phyloP scores from a whole-genome alignment of 2,888 invertebrate species.

The Acronicta aceris region DNA sequence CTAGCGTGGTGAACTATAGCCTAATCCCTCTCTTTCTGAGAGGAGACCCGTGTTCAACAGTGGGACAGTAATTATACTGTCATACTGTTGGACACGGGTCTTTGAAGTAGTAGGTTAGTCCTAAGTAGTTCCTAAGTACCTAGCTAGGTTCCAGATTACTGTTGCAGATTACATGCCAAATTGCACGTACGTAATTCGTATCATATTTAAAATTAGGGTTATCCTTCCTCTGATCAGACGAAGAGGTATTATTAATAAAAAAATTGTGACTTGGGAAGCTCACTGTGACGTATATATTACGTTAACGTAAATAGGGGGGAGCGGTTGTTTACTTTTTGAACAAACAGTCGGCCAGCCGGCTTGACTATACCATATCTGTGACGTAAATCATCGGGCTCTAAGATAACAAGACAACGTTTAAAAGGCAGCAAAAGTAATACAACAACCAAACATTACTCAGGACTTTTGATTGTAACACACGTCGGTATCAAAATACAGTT shows the following conservation, averaged over 20 bases:
- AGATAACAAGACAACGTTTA: constrained; percentile 70
- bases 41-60: too few species aligned
- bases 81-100: too few species aligned
- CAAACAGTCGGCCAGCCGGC: constrained; percentile 59
- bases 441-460: constrained; percentile 58
- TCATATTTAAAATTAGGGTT: constrained; percentile 9
- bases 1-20: too few species aligned
- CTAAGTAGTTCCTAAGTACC: too few species aligned
- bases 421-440: constrained; percentile 58
- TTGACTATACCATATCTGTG: constrained; percentile 57
- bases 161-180: constrained; percentile 10
- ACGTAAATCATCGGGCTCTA: constrained; percentile 56
- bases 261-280: constrained; percentile 13
- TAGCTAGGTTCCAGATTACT: too few species aligned
- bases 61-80: too few species aligned
- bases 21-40: too few species aligned
- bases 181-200: constrained; percentile 19
- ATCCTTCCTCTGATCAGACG: constrained; percentile 17
- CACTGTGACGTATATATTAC: constrained; percentile 29
- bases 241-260: constrained; percentile 9
- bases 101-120: too few species aligned
- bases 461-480: constrained; percentile 41
- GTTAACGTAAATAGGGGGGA: constrained; percentile 25
- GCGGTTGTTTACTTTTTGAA: constrained; percentile 28
- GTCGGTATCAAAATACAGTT: constrained; percentile 8